Conservation (phyloP, 2,113 vertebrate genomes). For the Amblyopsis rosae region DNA sequence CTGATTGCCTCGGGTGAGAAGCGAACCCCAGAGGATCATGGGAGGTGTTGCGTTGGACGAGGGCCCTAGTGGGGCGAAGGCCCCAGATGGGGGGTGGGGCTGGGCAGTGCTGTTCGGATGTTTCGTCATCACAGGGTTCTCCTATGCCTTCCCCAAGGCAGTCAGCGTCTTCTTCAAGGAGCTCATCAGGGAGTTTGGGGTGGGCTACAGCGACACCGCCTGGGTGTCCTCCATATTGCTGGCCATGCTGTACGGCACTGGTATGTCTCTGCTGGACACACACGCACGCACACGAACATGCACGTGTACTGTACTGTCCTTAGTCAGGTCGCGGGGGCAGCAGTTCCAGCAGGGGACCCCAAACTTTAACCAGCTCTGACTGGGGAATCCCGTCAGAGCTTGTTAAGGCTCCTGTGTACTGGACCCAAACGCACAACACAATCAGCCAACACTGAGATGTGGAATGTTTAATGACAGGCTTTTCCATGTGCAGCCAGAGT, state of each 20-base stretch:
- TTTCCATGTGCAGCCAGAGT: too few species aligned
- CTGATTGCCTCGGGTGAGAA: too few species aligned
- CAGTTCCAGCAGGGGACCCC: too few species aligned
- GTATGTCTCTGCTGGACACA: slow-evolving; percentile 56
- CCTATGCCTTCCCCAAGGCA: slow-evolving; percentile 95
- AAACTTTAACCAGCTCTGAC: too few species aligned
- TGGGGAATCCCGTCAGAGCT: too few species aligned
- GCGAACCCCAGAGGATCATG: slow-evolving; percentile 71
- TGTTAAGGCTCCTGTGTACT: too few species aligned
- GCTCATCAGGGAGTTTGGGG: slow-evolving; percentile 87
- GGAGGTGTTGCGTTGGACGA: slow-evolving; percentile 85
- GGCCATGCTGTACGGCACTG: slow-evolving; percentile 96
- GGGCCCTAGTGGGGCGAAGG: slow-evolving; percentile 77
- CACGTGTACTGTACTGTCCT: too few species aligned
- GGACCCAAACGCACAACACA: too few species aligned
- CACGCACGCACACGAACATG: too few species aligned
- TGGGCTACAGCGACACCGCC: slow-evolving; percentile 93
- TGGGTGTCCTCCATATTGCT: slow-evolving; percentile 96
- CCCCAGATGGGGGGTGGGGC: slow-evolving; percentile 94
- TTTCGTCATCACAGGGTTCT: slow-evolving; percentile 95
- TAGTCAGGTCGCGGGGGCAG: too few species aligned
- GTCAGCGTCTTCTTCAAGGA: slow-evolving; percentile 97
- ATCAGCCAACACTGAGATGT: too few species aligned
- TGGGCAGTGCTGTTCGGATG: slow-evolving; percentile 91
- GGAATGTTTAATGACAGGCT: too few species aligned